A percentile compares a stretch with the other conserved stretches of the same genome.
phyloP scores from a whole-genome alignment of 2,888 invertebrate genomes.

The Dorcus hopei region DNA sequence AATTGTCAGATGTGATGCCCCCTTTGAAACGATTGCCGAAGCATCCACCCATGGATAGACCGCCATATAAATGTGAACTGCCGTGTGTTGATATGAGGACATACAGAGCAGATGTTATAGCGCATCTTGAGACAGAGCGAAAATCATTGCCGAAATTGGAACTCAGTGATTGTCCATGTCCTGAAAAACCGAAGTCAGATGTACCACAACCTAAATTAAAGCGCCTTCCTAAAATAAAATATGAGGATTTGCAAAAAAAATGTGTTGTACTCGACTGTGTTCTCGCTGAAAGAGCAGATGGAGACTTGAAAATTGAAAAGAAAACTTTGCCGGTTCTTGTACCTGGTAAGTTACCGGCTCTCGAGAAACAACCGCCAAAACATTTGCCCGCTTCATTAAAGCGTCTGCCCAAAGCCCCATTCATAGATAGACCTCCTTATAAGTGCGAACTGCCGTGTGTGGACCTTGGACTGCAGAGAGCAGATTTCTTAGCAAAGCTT shows the following conservation, averaged over 20 bases:
- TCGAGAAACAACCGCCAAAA: not conserved
- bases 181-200: not conserved
- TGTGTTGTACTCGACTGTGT: no score
- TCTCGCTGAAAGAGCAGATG: not conserved
- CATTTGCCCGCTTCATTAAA: not conserved
- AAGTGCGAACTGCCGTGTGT: not conserved
- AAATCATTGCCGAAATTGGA: slow-evolving; percentile 1
- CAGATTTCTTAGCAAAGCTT: not conserved
- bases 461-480: not conserved
- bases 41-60: not conserved
- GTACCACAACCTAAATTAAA: not conserved
- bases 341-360: not conserved
- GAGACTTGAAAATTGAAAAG: not conserved
- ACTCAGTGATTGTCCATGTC: not conserved
- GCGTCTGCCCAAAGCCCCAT: slow-evolving; percentile 5
- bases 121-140: not conserved
- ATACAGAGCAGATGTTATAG: slow-evolving; percentile 3
- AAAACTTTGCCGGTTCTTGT: not conserved
- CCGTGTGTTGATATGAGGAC: not conserved
- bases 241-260: no score
- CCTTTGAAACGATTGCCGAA: not conserved
- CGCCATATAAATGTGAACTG: not conserved
- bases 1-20: not conserved
- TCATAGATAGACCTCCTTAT: not conserved
- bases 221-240: not conserved